Base-by-base conservation (phyloP, 30 jellyfish, hydroid and myxozoan species). In the Hydractinia echinata region DNA sequence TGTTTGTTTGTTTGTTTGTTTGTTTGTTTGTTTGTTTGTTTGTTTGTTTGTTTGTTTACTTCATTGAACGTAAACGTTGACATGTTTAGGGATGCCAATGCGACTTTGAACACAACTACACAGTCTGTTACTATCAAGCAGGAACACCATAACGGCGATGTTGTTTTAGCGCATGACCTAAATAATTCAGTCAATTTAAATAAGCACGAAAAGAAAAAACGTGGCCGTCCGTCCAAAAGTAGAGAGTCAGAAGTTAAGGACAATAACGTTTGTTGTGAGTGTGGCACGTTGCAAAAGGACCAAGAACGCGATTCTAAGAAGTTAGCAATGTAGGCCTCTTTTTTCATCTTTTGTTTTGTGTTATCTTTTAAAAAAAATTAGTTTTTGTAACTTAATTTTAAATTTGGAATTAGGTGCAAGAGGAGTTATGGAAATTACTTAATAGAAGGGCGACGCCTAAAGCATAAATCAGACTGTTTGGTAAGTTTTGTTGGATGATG, bases 401-500 rank as follows among this genome's bases (percentile, higher is more conserved):
- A 30, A 30, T 30, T 30, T 30, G 1, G 44, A 30, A 30, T 5
- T 51, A 85, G 95, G 56, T 85, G 77, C 66, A 85, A 85, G 54
- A 85, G 79, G 16, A 79, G 88, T 10, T 89, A 89, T 73, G 87
- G 21, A 39, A 82, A 79, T 55, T 85, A 55, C 67, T 85, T 89
- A 13, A 78, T 44, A 52, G 67, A 79, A 79, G 97, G 97, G 4
- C 67, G 79, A 20, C 66, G 87, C 51, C 48, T 54, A 49, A 89
- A 89, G 52, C 89, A 82, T 44, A 79, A n/a, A 53, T 95, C 97
- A 5, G 97, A 89, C 64, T 71, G 87, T 79, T 77, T 88, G 87
- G 96, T 88, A 71, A 6, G 94, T 82, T 54, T 51, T 14, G 55
- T 51, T 7, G 44, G 44, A 30, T 30, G 44, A 30, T 30, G 2